Base-by-base conservation (phyloP, 1,140 invertebrate genomes). In the Camponotus vicinus region DNA sequence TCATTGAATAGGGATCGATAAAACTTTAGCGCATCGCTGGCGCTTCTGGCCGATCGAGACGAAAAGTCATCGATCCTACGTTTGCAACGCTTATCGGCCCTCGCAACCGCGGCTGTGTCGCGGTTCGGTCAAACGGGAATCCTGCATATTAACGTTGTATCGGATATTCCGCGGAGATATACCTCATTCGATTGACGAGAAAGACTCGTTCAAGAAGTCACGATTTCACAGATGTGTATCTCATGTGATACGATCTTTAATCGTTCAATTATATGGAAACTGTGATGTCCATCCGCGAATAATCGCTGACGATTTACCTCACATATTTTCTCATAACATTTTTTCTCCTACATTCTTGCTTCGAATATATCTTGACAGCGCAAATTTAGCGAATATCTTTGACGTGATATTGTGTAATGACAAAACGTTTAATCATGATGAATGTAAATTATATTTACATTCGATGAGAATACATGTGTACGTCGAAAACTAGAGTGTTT, bases 1-100 rank as follows among this genome's bases (percentile, higher is more conserved):
- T 92, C 92, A 92, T 94, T 93, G 91, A 94, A 94, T 93, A 92
- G 88, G 90, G 93, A 94, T 95, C 93, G 93, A 93, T 94, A 94
- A 94, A 94, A 94, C 91, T 88, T 86, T 57, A 70, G 83, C 34
- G 21, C 55, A 77, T 88, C 86, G 82, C 69, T 63, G 69, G 18
- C 79, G 57, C 69, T 45, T 3, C 40, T 40, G 9, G 37, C 34
- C 80, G 70, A 85, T 87, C 82, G 69, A 85, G 80, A 79, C 71
- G 89, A 91, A 91, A 91, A 91, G 89, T 91, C 89, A 90, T 91
- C 86, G 89, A 91, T 91, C 71, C 73, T 61, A 27, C 73, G 78
- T 85, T 27, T 49, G 21, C 67, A 63, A 87, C 70, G 77, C 71
- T 87, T 82, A 63, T 69, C 76, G 69, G 77, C 13, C 21, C 45